Evolutionary conservation across 2,113 vertebrate genomes (phyloP).

Genomic region (Rhinopomastus cyanomelas): DNA sequence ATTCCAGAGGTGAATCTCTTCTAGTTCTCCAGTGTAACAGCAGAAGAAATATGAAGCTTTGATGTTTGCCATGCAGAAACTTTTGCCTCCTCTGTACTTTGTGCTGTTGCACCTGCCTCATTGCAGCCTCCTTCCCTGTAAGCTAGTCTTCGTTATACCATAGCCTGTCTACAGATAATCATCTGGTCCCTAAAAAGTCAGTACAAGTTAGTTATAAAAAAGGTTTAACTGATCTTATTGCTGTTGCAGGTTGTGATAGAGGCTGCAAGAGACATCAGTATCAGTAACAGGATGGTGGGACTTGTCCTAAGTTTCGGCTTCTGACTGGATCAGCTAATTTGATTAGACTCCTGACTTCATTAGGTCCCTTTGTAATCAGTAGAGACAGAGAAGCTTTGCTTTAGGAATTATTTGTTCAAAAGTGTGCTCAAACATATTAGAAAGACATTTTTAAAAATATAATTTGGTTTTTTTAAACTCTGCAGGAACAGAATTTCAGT

Average conservation of each 20-base stretch:
- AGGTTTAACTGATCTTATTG: not conserved
- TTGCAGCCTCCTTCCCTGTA: not conserved
- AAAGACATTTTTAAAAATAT: too few species aligned
- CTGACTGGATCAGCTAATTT: not conserved
- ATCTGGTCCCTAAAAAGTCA: not conserved
- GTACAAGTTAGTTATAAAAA: not conserved
- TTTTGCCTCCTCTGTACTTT: not conserved
- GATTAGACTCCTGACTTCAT: not conserved
- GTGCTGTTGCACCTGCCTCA: not conserved
- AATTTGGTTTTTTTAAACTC: too few species aligned
- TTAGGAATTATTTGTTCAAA: not conserved
- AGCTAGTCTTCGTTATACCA: rapidly evolving
- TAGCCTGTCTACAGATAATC: not conserved
- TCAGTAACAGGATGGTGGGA: not conserved
- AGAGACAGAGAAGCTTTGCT: not conserved
- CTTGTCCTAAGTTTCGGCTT: not conserved
- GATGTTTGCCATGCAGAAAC: not conserved
- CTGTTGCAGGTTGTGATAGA: not conserved
- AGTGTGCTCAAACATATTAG: too few species aligned
- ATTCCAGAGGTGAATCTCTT: not conserved
- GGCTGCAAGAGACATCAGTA: not conserved
- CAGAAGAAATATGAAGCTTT: not conserved
- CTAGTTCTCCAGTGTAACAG: not conserved
- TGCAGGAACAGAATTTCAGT: not conserved
- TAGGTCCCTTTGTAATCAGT: not conserved